A percentile compares a stretch with the other conserved stretches of the same genome.
These are phyloP conservation scores for Chelon labrosus DNA, from an alignment of 2,797 vertebrate species.

Conservation along the genomic window DNA sequence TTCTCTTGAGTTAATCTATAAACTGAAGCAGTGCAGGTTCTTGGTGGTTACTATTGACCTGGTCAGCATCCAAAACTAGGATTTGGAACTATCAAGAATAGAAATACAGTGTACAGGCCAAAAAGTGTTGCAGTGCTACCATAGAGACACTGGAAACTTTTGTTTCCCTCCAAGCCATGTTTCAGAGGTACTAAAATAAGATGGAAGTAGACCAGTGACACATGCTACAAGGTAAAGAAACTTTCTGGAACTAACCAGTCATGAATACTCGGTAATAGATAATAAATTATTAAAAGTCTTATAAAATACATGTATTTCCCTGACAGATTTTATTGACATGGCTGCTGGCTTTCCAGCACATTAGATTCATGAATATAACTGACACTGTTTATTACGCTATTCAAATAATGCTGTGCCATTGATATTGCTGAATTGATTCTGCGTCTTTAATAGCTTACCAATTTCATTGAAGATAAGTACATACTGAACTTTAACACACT, in stretches of 20 bases:
- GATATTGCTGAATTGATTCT: neutral
- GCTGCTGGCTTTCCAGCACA: neutral
- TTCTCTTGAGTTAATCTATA: neutral
- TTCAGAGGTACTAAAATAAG: conserved; percentile 20
- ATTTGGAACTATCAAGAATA: conserved; percentile 15
- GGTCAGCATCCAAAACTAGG: conserved; percentile 28
- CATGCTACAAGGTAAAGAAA: neutral
- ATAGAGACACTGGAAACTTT: conserved; percentile 44
- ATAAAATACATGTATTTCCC: neutral
- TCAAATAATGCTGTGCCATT: neutral
- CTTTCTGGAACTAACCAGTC: neutral
- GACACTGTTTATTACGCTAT: neutral
- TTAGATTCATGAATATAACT: neutral
- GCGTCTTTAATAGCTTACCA: neutral
- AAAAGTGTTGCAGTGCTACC: conserved; percentile 37
- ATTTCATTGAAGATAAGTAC: neutral
- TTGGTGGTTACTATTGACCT: conserved; percentile 17
- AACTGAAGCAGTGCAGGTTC: conserved; percentile 1
- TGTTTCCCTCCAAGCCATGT: conserved; percentile 14
- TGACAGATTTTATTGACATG: neutral
- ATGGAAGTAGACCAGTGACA: neutral
- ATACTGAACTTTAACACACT: neutral
- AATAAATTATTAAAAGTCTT: neutral
- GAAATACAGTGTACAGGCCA: conserved; percentile 25
- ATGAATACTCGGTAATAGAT: neutral